Evolutionary conservation across 2,113 vertebrate species (phyloP), one percentile per base, ranked within the genome.

Genomic region (Pipra filicauda): DNA sequence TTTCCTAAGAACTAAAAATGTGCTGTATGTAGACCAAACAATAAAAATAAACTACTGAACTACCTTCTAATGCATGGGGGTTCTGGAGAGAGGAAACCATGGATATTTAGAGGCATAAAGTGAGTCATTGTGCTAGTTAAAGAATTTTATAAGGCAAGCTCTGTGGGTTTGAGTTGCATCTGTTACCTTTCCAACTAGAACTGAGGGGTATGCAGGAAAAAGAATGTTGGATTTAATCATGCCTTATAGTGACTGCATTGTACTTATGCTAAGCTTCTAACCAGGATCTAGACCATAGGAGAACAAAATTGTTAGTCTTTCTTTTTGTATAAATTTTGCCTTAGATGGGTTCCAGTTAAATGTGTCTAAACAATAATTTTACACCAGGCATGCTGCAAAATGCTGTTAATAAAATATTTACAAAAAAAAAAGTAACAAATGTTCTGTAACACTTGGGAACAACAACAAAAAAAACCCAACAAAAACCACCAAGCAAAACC

Each of bases 1-100:
- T 98, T 98, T 97, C 91, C 11, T 85, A 92, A 94, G 93, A 96
- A 97, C 96, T 96, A 97, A 98, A 98, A 97, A 97, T 97, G 96
- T 97, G 92, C 97, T 96, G 95, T 98, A 97, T 97, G 97, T 98
- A 98, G 97, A 97, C 95, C 96, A 98, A 98, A 98, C 97, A 98
- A 98, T 98, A 98, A 98, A 98, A 98, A 98, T 98, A 98, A 98
- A 98, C 97, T 97, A 97, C 97, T 88, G 95, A 98, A 97, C 97
- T 97, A 97, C 98, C 96, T 97, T 97, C 97, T 98, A 97, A 98
- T 97, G 96, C 97, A 97, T 95, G 94, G 97, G 96, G 95, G 97
- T 97, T 97, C 97, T 98, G 96, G 77, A 97, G 96, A 97, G 96
- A 98, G 98, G 97, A 98, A 98, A 97, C 97, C 95, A 95, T 97